Conservation (phyloP, 2,797 vertebrate genomes). For the Ctenosaura bakeri region DNA sequence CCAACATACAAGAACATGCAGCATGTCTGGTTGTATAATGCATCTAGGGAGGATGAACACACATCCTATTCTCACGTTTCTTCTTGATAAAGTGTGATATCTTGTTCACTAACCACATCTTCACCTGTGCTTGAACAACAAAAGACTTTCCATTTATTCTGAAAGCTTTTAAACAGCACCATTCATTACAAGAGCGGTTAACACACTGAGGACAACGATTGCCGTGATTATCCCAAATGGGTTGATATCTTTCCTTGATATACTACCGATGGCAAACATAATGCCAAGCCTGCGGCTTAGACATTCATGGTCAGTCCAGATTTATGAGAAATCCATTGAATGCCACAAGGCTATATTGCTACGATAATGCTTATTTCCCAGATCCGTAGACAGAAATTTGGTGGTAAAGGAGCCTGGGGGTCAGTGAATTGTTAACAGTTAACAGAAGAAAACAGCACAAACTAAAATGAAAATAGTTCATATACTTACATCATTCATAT, state of each 20-base stretch:
- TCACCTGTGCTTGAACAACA: background rate
- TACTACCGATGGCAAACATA: slow-evolving; percentile 8
- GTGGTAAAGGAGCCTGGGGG: background rate
- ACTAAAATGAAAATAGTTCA: background rate
- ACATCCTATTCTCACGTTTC: background rate
- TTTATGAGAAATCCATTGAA: slow-evolving; percentile 33
- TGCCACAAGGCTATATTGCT: background rate
- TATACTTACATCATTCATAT: background rate
- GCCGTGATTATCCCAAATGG: slow-evolving; percentile 24
- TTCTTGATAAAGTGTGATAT: slow-evolving; percentile 9
- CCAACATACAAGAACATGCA: background rate
- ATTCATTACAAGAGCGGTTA: slow-evolving; percentile 25
- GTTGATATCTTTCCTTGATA: slow-evolving; percentile 34
- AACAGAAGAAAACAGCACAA: background rate
- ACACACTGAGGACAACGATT: background rate
- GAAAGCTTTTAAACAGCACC: slow-evolving; percentile 6
- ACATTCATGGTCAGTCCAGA: slow-evolving; percentile 29
- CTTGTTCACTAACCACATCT: background rate
- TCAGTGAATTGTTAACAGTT: no score
- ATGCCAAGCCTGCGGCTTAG: slow-evolving; percentile 16
- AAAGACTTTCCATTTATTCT: slow-evolving; percentile 21
- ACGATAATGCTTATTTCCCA: background rate
- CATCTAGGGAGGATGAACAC: background rate
- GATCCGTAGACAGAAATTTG: background rate
- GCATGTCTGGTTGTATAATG: background rate